Evolutionary conservation across 2,797 vertebrate species (phyloP).

Genomic region (Poecile montanus): DNA sequence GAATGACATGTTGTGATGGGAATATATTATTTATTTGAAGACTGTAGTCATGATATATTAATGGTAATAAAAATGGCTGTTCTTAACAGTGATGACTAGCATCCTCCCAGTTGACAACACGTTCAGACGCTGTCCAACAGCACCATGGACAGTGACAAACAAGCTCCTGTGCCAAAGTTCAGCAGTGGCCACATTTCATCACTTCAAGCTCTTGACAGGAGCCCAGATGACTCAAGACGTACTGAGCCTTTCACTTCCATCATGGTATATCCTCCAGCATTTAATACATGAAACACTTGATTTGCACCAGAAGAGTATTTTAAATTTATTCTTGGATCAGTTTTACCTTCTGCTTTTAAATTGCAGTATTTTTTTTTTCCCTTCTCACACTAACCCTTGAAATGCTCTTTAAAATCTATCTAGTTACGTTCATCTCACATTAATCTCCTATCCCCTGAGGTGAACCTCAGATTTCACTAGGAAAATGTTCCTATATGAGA

Average conservation of each 20-base stretch:
- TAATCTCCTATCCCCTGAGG: neutral
- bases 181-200: neutral
- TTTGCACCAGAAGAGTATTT: neutral
- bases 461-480: neutral
- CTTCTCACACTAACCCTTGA: neutral
- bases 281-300: neutral
- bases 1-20: neutral
- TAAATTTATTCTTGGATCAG: neutral
- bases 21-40: neutral
- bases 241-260: neutral
- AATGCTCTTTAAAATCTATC: neutral
- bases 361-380: neutral
- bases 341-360: neutral
- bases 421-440: neutral
- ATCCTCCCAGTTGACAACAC: fast-evolving
- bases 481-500: neutral
- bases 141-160: slow-evolving; percentile 53
- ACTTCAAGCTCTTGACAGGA: neutral
- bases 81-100: neutral
- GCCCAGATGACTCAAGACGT: neutral
- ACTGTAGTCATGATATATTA: neutral
- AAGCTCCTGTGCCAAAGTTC: fast-evolving
- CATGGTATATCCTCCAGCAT: neutral
- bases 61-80: neutral
- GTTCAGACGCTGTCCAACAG: neutral